Evolutionary conservation across 2,888 invertebrate species (phyloP).

Genomic region (Diachrysia chrysitis): DNA sequence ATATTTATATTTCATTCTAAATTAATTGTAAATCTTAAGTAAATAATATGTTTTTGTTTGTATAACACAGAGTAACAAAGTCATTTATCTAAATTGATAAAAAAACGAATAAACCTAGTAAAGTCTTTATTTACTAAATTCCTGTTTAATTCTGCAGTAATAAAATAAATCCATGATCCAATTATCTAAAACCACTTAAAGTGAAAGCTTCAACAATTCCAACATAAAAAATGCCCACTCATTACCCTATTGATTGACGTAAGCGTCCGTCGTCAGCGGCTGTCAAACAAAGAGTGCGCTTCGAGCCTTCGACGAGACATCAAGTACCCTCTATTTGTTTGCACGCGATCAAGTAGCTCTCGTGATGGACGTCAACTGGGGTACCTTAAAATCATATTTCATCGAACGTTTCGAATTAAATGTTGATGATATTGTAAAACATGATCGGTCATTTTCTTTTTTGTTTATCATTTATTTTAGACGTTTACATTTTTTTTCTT

Average conservation of each 20-base stretch:
- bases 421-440: not conserved
- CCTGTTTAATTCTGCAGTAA: not conserved
- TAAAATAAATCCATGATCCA: conserved; percentile 9
- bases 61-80: no score
- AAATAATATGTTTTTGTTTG: no score
- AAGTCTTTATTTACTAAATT: no score
- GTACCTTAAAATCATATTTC: conserved; percentile 29
- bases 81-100: no score
- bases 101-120: no score
- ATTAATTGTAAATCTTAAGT: no score
- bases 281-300: conserved; percentile 60
- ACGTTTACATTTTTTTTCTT: no score
- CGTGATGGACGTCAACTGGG: conserved; percentile 44
- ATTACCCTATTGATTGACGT: conserved; percentile 59
- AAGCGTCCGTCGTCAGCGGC: conserved; percentile 40
- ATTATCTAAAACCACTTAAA: conserved; percentile 26
- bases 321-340: conserved; percentile 68
- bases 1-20: no score
- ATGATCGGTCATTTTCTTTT: not conserved
- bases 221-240: conserved; percentile 49
- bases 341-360: conserved; percentile 57
- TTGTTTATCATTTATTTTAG: not conserved
- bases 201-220: conserved; percentile 26
- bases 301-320: conserved; percentile 36
- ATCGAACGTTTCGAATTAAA: not conserved